Evolutionary conservation across 2,797 vertebrate genomes (phyloP).

Genomic region (Pangasius mekongensis): DNA sequence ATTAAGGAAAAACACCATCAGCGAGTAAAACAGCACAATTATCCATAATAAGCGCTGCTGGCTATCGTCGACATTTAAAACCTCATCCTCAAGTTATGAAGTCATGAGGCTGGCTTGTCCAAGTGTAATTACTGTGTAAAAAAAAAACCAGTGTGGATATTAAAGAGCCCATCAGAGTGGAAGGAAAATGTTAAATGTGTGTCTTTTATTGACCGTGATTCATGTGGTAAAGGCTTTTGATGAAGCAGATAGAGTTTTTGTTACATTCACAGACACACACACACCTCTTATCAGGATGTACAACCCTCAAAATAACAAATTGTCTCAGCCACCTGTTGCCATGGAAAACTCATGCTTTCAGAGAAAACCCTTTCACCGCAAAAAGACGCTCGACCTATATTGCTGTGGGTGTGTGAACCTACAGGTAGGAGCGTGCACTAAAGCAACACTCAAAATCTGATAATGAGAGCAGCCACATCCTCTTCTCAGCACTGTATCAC

Average conservation of each 20-base stretch:
- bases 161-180: conserved; percentile 35
- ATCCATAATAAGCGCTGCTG: background rate
- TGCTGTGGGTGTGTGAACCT: conserved; percentile 50
- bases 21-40: background rate
- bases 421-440: conserved; percentile 52
- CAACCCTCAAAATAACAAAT: conserved; percentile 45
- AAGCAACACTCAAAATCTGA: conserved; percentile 48
- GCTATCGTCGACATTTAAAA: background rate
- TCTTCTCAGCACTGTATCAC: conserved; percentile 55
- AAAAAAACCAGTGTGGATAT: background rate
- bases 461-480: conserved; percentile 55
- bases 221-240: conserved; percentile 49
- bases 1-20: background rate
- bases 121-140: background rate
- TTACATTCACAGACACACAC: conserved; percentile 24
- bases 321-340: conserved; percentile 53
- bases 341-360: conserved; percentile 56
- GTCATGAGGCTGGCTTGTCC: background rate
- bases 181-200: conserved; percentile 35
- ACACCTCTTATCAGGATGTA: conserved; percentile 30
- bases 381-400: conserved; percentile 25
- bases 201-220: conserved; percentile 46
- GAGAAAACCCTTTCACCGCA: conserved; percentile 48
- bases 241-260: conserved; percentile 41
- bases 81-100: background rate